Conservation (phyloP, 2,113 vertebrate genomes). For the Mustela lutreola region DNA sequence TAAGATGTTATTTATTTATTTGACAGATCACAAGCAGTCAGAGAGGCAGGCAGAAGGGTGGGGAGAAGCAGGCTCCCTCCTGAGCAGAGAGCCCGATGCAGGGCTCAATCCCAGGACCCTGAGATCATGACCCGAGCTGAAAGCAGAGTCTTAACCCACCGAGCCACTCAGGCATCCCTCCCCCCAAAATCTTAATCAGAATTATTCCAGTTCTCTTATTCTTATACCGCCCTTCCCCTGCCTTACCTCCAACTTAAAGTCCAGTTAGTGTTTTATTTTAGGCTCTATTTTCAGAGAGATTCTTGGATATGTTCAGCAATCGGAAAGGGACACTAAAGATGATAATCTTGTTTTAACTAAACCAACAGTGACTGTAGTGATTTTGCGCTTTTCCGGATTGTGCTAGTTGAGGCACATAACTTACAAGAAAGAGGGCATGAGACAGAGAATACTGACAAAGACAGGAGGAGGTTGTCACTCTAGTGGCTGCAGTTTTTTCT, state of each 20-base stretch:
- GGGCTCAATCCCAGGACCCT: too few species aligned
- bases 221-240: neutral
- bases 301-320: neutral
- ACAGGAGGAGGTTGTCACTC: neutral
- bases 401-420: neutral
- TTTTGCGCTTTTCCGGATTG: neutral
- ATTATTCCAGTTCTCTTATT: slow-evolving; percentile 1
- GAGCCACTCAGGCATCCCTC: too few species aligned
- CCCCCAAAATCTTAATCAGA: neutral
- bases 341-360: slow-evolving; percentile 27
- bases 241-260: neutral
- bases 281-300: neutral
- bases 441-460: neutral
- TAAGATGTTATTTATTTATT: too few species aligned
- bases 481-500: neutral
- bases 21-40: too few species aligned
- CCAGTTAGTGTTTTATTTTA: slow-evolving; percentile 12
- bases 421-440: neutral
- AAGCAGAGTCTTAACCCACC: too few species aligned
- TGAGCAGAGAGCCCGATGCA: too few species aligned
- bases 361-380: neutral
- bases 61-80: too few species aligned
- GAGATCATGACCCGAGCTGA: too few species aligned
- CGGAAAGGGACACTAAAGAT: neutral
- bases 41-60: too few species aligned